Evolutionary conservation across 2,113 vertebrate species (phyloP), one percentile per base, ranked within the genome.

Genomic region (Chamaea fasciata): DNA sequence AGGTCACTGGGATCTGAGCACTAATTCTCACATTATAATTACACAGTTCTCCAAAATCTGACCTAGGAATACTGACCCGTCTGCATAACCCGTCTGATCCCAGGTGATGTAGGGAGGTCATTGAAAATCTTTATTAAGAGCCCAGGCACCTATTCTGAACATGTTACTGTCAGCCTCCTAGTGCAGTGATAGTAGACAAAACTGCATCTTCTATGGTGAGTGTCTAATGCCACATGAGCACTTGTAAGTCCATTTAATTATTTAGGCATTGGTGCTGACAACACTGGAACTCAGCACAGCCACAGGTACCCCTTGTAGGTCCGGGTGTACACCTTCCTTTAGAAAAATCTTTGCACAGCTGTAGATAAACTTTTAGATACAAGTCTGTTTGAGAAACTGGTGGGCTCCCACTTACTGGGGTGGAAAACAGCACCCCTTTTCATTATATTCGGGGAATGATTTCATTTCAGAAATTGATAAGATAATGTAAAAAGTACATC

Each of bases 241-340:
- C 30, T 22, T 71, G 8, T 49, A 71, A 64, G 5, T 18, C 26
- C n/a, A 19, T 81, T 71, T 52, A 64, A 20, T 55, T 52, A 30
- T 52, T 92, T 63, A 75, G 42, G 3, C 24, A 57, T 17, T 50
- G n/a, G 6, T 53, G 13, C 20, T 60, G 46, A 75, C 19, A 71
- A 33, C 35, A 44, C 9, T 19, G 8, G 6, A 46, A 23, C 20
- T 64, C 41, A 73, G 11, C 31, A 42, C 3, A 75, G n/a, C 15
- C 42, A 28, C 7, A 46, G n/a, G 10, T 19, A 49, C 2, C 6
- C 21, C 6, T 63, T 1, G 0, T 9, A 64, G 35, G 31, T 23
- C 9, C 10, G 41, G 11, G 8, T 10, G 9, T 28, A 11, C 20
- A 50, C 0, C 6, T 81, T 80, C 22, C 31, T 47, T 47, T 49